Evolutionary conservation across 2,113 vertebrate species (phyloP).

Genomic region (Cnemophilus loriae): DNA sequence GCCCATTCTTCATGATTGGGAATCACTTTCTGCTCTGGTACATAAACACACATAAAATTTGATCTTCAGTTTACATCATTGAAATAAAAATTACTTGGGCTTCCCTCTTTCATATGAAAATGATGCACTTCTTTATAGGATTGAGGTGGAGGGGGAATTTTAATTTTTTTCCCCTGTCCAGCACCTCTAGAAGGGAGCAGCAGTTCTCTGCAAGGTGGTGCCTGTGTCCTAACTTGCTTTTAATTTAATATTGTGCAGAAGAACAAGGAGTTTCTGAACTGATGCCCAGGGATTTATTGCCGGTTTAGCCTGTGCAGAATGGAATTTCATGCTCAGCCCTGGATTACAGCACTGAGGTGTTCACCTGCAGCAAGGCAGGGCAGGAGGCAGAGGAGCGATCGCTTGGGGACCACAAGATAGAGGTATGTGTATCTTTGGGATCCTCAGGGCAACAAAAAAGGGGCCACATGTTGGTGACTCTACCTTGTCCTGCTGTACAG

Average conservation of each 20-base stretch:
- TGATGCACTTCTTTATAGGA: background rate
- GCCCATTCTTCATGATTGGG: background rate
- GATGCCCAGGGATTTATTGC: background rate
- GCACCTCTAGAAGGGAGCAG: background rate
- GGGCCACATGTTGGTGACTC: background rate
- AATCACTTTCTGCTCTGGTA: background rate
- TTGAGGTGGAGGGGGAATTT: background rate
- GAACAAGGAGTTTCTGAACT: background rate
- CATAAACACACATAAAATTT: background rate
- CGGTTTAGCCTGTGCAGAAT: background rate
- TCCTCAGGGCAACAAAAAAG: background rate
- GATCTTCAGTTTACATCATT: background rate
- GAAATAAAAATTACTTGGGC: background rate
- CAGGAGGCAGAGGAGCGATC: background rate
- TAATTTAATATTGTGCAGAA: background rate
- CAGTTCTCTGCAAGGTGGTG: background rate
- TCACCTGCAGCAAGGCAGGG: background rate
- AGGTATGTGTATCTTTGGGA: rapidly evolving
- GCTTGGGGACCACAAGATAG: rapidly evolving
- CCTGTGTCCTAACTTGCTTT: background rate
- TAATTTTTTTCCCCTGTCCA: background rate
- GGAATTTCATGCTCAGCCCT: background rate
- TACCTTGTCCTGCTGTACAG: background rate
- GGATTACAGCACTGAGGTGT: background rate
- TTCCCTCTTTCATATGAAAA: background rate